Conservation (phyloP, 2,888 invertebrate species). For the Meliscaeva auricollis region DNA sequence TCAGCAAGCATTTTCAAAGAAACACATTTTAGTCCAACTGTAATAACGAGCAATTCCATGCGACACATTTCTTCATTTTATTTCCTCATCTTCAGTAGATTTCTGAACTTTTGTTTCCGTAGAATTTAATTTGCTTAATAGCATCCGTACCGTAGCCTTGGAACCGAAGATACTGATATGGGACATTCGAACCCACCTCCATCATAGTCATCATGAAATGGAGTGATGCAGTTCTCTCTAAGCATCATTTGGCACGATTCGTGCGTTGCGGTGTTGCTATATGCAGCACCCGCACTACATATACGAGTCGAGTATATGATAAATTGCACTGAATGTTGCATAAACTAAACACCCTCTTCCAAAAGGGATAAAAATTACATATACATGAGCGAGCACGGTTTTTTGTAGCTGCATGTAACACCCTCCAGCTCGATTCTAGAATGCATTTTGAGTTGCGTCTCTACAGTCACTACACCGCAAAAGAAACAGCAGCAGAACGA, state of each 20-base stretch:
- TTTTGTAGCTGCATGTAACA: conserved; percentile 13
- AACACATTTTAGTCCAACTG: too few species aligned
- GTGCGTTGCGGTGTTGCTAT: conserved; percentile 23
- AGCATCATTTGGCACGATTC: conserved; percentile 63
- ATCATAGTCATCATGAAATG: conserved; percentile 43
- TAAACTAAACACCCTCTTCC: conserved; percentile 50
- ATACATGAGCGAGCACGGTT: conserved; percentile 47
- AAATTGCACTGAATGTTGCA: conserved; percentile 47
- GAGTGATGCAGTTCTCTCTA: conserved; percentile 40
- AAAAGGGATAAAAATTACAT: conserved; percentile 40
- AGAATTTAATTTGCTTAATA: conserved; percentile 75
- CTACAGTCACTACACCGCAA: not conserved
- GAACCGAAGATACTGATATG: conserved; percentile 12
- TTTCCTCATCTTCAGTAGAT: conserved; percentile 17
- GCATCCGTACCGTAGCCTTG: conserved; percentile 70
- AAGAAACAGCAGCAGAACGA: conserved; percentile 28
- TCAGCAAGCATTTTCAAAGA: not conserved
- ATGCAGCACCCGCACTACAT: conserved; percentile 42
- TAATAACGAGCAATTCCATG: not conserved
- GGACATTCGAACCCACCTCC: conserved; percentile 27
- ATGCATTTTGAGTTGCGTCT: conserved; percentile 45
- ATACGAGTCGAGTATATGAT: conserved; percentile 45
- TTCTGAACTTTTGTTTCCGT: conserved; percentile 61
- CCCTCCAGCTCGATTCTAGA: conserved; percentile 53
- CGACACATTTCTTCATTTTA: conserved; percentile 3